Evolutionary conservation across 1,140 invertebrate species (phyloP).

Genomic region (Pygmarrhopalites habei): DNA sequence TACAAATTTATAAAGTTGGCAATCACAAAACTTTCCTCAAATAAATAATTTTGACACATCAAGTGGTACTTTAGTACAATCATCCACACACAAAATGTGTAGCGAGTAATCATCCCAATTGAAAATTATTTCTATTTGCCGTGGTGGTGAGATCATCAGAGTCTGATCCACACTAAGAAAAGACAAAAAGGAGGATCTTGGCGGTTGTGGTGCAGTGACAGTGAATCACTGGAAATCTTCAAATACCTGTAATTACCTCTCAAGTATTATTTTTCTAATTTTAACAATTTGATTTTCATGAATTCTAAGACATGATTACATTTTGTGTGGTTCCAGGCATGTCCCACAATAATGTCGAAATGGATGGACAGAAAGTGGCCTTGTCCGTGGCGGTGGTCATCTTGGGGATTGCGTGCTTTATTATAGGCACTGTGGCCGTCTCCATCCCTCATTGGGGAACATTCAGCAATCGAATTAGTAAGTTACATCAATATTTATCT

Average conservation of each 20-base stretch:
- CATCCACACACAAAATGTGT: no score
- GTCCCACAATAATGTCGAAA: conserved; percentile 23
- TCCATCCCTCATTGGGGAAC: conserved; percentile 37
- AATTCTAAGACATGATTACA: background rate
- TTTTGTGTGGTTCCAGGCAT: background rate
- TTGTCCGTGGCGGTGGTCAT: conserved; percentile 33
- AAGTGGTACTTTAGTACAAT: no score
- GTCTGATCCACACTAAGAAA: no score
- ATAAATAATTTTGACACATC: no score
- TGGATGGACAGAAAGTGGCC: conserved; percentile 32
- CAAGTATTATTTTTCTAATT: background rate
- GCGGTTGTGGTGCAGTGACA: background rate
- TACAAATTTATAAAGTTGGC: no score
- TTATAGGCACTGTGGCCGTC: conserved; percentile 32
- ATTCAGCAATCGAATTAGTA: conserved; percentile 34
- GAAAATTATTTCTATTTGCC: no score
- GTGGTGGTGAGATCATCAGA: no score
- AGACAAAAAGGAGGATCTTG: background rate
- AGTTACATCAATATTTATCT: conserved; percentile 14
- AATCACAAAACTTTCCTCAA: no score
- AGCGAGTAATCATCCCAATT: no score
- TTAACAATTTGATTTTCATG: background rate
- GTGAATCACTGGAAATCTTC: background rate
- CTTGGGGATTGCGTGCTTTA: conserved; percentile 32
- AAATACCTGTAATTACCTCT: background rate